These are phyloP conservation scores for Drosophila malerkotliana DNA, from an alignment of 1,140 invertebrate genomes.

Conservation along the genomic window DNA sequence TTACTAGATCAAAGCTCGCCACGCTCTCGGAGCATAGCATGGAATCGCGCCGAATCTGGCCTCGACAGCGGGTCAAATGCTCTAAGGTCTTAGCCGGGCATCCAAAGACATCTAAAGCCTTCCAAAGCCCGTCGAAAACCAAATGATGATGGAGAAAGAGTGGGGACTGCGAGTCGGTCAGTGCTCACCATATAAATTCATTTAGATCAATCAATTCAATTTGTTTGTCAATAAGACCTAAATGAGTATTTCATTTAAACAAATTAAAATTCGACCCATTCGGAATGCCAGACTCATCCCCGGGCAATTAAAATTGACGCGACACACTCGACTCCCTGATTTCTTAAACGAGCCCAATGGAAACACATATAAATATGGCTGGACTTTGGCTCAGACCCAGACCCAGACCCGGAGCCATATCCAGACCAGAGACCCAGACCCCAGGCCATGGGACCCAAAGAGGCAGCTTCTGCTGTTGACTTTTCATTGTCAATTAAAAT, in stretches of 20 bases:
- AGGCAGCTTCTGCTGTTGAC: conserved; percentile 63
- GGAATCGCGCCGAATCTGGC: conserved; percentile 54
- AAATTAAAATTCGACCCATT: conserved; percentile 83
- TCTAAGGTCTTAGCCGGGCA: conserved; percentile 16
- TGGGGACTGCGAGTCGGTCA: conserved; percentile 32
- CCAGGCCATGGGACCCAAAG: conserved; percentile 30
- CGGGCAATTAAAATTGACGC: conserved; percentile 76
- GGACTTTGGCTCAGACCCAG: conserved; percentile 47
- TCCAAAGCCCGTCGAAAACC: not conserved
- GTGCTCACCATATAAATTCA: conserved; percentile 81
- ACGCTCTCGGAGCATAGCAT: conserved; percentile 37
- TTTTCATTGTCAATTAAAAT: conserved; percentile 82
- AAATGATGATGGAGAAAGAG: not conserved
- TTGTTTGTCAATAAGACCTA: conserved; percentile 84
- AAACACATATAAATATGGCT: conserved; percentile 59
- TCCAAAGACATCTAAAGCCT: not conserved
- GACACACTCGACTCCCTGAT: conserved; percentile 51
- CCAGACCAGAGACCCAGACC: not conserved
- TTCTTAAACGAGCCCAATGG: conserved; percentile 56
- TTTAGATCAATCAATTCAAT: conserved; percentile 84
- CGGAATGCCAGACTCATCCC: conserved; percentile 68
- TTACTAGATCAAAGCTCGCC: conserved; percentile 48
- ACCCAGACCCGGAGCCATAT: conserved; percentile 33
- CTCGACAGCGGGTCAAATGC: conserved; percentile 40
- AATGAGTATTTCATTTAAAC: conserved; percentile 84